Evolutionary conservation across 2,888 invertebrate genomes (phyloP).

Genomic region (Cephalotes varians): DNA sequence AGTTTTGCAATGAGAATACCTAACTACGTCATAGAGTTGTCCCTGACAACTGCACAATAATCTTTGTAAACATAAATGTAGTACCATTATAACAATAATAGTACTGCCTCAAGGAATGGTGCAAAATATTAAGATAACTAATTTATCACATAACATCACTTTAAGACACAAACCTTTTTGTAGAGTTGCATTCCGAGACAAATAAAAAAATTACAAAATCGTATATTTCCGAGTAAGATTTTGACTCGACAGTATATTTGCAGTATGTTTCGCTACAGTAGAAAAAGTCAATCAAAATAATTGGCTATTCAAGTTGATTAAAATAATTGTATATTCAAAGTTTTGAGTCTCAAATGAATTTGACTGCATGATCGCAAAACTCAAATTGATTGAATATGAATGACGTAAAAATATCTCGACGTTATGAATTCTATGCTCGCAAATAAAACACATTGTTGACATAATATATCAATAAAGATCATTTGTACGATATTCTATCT

Average conservation of each 20-base stretch:
- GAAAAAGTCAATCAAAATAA: conserved; percentile 19
- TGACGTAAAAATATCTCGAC: conserved; percentile 30
- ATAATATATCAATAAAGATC: too few species aligned
- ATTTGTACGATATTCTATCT: conserved; percentile 58
- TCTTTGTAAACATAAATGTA: conserved; percentile 25
- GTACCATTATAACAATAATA: conserved; percentile 55
- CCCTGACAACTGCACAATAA: conserved; percentile 31
- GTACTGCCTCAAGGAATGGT: conserved; percentile 58
- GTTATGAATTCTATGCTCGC: conserved; percentile 53
- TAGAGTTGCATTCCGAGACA: conserved; percentile 28
- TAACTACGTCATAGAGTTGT: conserved; percentile 17
- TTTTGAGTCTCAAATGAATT: conserved; percentile 21
- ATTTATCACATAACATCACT: conserved; percentile 48
- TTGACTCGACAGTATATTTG: neutral
- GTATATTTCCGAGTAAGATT: neutral
- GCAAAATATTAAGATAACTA: conserved; percentile 49
- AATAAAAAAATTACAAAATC: conserved; percentile 1
- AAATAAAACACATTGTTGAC: conserved; percentile 61
- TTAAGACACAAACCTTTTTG: conserved; percentile 50
- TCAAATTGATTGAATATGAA: conserved; percentile 4
- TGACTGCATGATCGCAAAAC: conserved; percentile 5
- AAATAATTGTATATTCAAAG: conserved; percentile 24
- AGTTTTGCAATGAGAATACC: conserved; percentile 26
- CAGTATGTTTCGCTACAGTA: neutral
- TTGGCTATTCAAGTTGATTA: neutral